phyloP scores from a whole-genome alignment of 2,113 vertebrate species.

The Sinocyclocheilus anophthalmus region DNA sequence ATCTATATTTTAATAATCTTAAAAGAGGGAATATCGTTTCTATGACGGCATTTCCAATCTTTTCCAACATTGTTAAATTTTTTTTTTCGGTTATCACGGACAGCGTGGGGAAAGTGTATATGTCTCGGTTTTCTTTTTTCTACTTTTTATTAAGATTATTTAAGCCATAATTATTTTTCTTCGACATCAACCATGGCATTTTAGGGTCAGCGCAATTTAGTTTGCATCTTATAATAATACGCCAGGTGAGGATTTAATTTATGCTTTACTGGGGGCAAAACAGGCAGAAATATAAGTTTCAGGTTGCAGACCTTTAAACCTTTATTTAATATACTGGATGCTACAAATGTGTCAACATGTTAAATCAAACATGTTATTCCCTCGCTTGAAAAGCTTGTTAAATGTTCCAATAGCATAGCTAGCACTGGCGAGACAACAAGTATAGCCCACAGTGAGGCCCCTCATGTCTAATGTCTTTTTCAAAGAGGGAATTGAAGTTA shows the following conservation, averaged over 20 bases:
- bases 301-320: constrained; percentile 6
- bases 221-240: constrained; percentile 24
- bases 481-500: constrained; percentile 22
- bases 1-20: too few relatives aligned
- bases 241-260: constrained; percentile 20
- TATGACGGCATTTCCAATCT: too few relatives aligned
- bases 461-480: constrained; percentile 38
- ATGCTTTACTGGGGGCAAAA: constrained; percentile 17
- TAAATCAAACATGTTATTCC: constrained; percentile 2
- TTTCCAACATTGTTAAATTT: too few relatives aligned
- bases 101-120: background rate
- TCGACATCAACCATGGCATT: constrained; percentile 18
- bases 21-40: too few relatives aligned
- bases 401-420: background rate
- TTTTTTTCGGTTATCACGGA: constrained; percentile 31
- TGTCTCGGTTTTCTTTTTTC: background rate
- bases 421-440: background rate
- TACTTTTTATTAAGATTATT: constrained; percentile 9
- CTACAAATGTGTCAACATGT: background rate
- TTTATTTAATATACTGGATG: background rate
- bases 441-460: background rate
- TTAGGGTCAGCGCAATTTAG: constrained; percentile 20
- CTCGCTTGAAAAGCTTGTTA: background rate
- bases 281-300: background rate
- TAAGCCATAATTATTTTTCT: constrained; percentile 33